These are phyloP conservation scores for Catostylus mosaicus DNA, from an alignment of 30 jellyfish, hydroid and myxozoan species.

Conservation along the genomic window DNA sequence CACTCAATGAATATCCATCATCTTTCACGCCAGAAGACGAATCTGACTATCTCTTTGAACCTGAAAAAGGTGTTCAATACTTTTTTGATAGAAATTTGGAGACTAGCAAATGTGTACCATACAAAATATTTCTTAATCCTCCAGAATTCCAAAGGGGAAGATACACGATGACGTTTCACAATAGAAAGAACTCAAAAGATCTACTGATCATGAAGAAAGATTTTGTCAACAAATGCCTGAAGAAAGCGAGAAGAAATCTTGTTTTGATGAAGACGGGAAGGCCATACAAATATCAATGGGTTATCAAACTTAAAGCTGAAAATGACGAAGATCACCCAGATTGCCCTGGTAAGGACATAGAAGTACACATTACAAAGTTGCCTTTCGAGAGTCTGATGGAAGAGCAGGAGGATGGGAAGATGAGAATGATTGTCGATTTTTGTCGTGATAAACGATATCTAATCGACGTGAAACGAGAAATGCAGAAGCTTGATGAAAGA, in stretches of 20 bases:
- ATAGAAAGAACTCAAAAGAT: conserved; percentile 21
- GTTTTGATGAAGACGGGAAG: neutral
- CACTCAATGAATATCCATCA: conserved; percentile 2
- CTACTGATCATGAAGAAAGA: conserved; percentile 23
- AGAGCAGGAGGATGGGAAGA: conserved; percentile 6
- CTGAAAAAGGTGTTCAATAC: conserved; percentile 4
- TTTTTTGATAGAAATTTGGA: conserved; percentile 28
- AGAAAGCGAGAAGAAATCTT: conserved; percentile 22
- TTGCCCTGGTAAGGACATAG: conserved; percentile 43
- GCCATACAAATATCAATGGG: conserved; percentile 6
- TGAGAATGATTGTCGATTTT: conserved; percentile 26
- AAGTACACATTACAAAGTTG: neutral
- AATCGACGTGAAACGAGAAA: conserved; percentile 29
- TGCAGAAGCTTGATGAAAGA: conserved; percentile 21
- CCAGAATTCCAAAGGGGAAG: conserved; percentile 44
- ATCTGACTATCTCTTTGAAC: neutral
- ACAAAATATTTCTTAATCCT: conserved; percentile 25
- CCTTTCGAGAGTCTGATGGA: conserved; percentile 15
- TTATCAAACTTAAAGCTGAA: neutral
- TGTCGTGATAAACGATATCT: conserved; percentile 17
- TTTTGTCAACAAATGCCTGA: conserved; percentile 31
- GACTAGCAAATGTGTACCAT: neutral
- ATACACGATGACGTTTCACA: neutral
- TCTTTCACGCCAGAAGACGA: conserved; percentile 23
- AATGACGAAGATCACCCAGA: conserved; percentile 8